Evolutionary conservation across 1,140 invertebrate genomes (phyloP), one percentile per base, ranked within the genome.

Genomic region (Pseudomyrmex concolor): DNA sequence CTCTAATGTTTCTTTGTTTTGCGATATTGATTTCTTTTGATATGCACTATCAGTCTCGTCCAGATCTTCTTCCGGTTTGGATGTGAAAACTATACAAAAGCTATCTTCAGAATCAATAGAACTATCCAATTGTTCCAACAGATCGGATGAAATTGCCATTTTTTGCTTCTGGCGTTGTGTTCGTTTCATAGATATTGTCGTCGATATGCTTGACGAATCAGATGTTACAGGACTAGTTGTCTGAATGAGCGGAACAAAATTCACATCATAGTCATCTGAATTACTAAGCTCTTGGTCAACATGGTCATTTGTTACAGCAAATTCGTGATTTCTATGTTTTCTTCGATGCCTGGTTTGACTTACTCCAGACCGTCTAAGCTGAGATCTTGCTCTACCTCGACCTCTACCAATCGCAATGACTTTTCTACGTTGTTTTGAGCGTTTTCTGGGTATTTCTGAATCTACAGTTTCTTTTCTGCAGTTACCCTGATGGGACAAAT

Each of bases 51-150:
- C 34, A 34, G 81, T 82, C 57, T 84, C 55, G 2, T 51, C 81
- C 19, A 86, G 78, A 48, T 78, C 83, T 25, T 55, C 73, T 15
- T 4, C 13, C n/a, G 57, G 3, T 43, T 7, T 13, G 10, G 34
- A 15, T 34, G 34, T 34, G 34, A 60, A 73, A 60, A 73, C 34
- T 13, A 73, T 10, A 13, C 34, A 34, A 34, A 57, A 73, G 45
- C 12, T 19, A 67, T 94, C 94, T 45, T 94, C 93, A 10, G 93
- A 94, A 62, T 94, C 93, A 2, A 90, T 76, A 1, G 94, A 94
- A 74, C 86, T 92, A 70, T 93, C 92, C 4, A 93, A 94, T 34
- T 34, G 4, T 34, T 34, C 34, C 8, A 89, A 13, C 7, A 86
- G n/a, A 63, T 51, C 8, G 87, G 64, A 45, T 55, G 34, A 78